phyloP scores from a whole-genome alignment of 2,113 vertebrate species.

The Actenoides lindsayi region DNA sequence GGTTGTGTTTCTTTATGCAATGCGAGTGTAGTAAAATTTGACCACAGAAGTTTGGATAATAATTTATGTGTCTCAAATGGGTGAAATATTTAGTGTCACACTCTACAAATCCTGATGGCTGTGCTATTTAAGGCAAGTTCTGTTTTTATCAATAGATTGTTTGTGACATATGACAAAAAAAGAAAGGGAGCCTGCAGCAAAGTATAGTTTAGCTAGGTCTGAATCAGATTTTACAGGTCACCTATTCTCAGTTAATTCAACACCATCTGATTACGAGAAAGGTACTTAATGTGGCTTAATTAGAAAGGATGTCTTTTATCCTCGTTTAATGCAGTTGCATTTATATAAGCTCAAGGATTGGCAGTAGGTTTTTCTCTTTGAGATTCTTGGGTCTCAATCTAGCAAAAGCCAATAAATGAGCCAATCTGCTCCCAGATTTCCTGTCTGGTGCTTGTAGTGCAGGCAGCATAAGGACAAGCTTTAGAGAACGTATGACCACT shows the following conservation, averaged over 20 bases:
- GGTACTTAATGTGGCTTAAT: conserved; percentile 48
- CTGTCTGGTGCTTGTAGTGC: not conserved
- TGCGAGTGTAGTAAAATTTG: not conserved
- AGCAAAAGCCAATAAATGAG: not conserved
- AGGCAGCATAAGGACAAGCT: not conserved
- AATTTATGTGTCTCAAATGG: not conserved
- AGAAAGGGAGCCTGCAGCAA: not conserved
- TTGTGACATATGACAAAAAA: conserved; percentile 26
- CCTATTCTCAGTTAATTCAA: conserved; percentile 50
- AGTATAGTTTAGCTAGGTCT: conserved; percentile 20
- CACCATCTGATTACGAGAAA: conserved; percentile 47
- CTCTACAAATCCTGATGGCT: not conserved
- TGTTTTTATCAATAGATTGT: conserved; percentile 48
- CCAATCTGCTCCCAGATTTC: not conserved
- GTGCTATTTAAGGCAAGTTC: conserved; percentile 39
- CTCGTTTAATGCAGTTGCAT: not conserved
- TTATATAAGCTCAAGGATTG: not conserved
- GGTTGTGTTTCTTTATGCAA: not conserved
- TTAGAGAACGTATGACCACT: not conserved
- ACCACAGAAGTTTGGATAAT: not conserved
- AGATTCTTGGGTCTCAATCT: not conserved
- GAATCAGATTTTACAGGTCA: conserved; percentile 54
- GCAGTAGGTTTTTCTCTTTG: not conserved
- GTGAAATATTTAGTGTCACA: not conserved
- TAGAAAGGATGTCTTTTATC: conserved; percentile 34